Conservation (phyloP, 2,888 invertebrate genomes). For the Oscheius sp. region DNA sequence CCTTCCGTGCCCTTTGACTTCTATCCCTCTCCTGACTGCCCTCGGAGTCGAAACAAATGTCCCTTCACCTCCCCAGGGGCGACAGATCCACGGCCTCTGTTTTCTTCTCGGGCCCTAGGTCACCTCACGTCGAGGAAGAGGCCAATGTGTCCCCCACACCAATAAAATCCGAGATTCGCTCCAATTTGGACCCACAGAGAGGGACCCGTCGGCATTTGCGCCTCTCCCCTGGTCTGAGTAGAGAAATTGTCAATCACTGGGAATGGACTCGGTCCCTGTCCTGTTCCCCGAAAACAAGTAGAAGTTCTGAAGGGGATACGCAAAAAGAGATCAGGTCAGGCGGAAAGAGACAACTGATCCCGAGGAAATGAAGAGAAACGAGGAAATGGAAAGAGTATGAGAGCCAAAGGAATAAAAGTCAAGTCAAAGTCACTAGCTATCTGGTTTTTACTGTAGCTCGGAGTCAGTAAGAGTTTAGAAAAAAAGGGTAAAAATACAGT, state of each 20-base stretch:
- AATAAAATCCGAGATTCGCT: constrained; percentile 25
- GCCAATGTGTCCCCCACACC: constrained; percentile 2
- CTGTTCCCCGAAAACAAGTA: neutral
- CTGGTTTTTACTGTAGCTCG: no score
- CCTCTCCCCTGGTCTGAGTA: neutral
- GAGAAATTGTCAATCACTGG: constrained; percentile 12
- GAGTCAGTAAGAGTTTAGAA: no score
- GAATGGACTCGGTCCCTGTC: neutral
- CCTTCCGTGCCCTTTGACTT: constrained; percentile 12
- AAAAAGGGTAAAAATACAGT: neutral
- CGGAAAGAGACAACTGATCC: neutral
- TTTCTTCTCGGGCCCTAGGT: no score
- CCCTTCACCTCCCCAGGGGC: constrained; percentile 15
- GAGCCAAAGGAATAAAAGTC: neutral
- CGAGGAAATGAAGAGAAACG: neutral
- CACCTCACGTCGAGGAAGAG: no score
- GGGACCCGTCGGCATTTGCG: constrained; percentile 4
- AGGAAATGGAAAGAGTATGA: neutral
- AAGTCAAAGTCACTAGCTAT: neutral
- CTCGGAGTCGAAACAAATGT: constrained; percentile 16
- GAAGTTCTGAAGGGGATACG: no score
- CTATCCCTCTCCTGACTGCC: neutral
- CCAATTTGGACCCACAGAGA: neutral
- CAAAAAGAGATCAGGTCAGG: no score
- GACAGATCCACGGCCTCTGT: constrained; percentile 6